phyloP scores from a whole-genome alignment of 1,140 invertebrate species.

The Anadara kagoshimensis region DNA sequence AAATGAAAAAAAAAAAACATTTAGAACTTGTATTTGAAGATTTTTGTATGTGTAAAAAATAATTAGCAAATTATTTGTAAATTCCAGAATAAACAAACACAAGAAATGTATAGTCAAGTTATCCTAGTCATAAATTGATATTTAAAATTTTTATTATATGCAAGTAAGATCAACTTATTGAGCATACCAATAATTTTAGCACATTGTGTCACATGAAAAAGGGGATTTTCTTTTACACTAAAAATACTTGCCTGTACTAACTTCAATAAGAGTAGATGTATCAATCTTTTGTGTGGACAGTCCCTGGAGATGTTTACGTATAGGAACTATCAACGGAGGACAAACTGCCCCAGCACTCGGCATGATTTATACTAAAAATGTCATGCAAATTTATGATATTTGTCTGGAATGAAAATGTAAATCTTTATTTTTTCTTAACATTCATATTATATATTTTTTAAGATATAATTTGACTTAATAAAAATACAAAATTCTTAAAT shows the following conservation, averaged over 20 bases:
- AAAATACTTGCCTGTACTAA: conserved; percentile 54
- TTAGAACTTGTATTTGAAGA: too few species aligned
- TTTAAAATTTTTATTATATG: too few species aligned
- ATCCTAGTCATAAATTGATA: too few species aligned
- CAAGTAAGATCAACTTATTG: too few species aligned
- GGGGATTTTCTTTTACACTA: too few species aligned
- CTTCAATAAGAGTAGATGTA: conserved; percentile 67
- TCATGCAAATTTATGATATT: conserved; percentile 2
- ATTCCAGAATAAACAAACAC: not conserved
- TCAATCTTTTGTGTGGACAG: conserved; percentile 65
- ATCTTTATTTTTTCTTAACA: not conserved
- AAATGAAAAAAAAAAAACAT: too few species aligned
- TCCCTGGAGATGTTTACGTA: conserved; percentile 54
- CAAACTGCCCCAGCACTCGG: conserved; percentile 72
- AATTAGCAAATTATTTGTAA: not conserved
- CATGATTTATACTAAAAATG: conserved; percentile 57
- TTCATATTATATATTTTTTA: not conserved
- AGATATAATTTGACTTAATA: not conserved
- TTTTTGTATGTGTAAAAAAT: too few species aligned
- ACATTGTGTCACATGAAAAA: too few species aligned
- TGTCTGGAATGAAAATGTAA: conserved; percentile 1
- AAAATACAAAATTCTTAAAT: too few species aligned
- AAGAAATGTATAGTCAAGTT: too few species aligned
- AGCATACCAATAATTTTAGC: too few species aligned
- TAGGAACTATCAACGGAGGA: conserved; percentile 69